phyloP scores from a whole-genome alignment of 2,113 vertebrate genomes.

The Pimephales promelas region DNA sequence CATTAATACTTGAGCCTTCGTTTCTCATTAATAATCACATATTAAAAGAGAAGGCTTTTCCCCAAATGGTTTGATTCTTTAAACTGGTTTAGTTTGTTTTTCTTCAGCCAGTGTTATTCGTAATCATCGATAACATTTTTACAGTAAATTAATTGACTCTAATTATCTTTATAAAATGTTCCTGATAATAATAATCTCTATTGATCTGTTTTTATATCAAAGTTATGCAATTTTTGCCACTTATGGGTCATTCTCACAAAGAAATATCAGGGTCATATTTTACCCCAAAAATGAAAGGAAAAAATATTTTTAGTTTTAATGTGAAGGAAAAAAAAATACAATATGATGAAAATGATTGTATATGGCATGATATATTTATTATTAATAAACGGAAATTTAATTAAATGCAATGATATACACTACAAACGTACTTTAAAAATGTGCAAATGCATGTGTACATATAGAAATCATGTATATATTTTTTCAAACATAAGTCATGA shows the following conservation, averaged over 20 bases:
- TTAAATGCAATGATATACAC: not conserved
- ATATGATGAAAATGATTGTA: not conserved
- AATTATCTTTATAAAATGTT: conserved; percentile 9
- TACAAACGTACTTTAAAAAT: not conserved
- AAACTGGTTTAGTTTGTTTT: conserved; percentile 71
- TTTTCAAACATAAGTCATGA: not conserved
- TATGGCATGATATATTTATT: not conserved
- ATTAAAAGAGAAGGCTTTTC: conserved; percentile 71
- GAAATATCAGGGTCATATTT: conserved; percentile 6
- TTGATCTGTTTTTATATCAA: conserved; percentile 33
- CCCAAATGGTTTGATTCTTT: conserved; percentile 80
- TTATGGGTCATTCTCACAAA: not conserved
- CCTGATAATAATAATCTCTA: conserved; percentile 13
- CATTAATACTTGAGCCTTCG: conserved; percentile 46
- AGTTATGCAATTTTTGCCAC: not conserved
- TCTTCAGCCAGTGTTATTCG: conserved; percentile 50
- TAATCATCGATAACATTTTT: conserved; percentile 49
- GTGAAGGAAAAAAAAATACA: not conserved
- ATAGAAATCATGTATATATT: not conserved
- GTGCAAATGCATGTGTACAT: not conserved
- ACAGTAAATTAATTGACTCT: conserved; percentile 43
- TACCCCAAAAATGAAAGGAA: not conserved
- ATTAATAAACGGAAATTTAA: not conserved
- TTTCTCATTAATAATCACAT: conserved; percentile 48
- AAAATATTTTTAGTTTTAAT: not conserved